These are phyloP conservation scores for Harlomillsia oculata DNA, from an alignment of 1,140 invertebrate genomes.

Conservation along the genomic window DNA sequence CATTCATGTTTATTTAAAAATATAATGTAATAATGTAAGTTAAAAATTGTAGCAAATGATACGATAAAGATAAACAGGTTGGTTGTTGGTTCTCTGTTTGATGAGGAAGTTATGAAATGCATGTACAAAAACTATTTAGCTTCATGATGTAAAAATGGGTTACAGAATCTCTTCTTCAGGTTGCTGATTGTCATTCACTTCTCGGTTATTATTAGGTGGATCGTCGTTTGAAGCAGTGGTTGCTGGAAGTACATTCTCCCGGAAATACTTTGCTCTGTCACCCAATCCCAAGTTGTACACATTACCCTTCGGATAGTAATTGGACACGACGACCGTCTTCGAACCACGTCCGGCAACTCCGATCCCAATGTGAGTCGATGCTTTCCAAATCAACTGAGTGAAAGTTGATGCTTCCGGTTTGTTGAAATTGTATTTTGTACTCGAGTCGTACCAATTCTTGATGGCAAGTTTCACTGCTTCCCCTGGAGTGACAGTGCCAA, in stretches of 20 bases:
- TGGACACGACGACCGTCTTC: conserved; percentile 20
- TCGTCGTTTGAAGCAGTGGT: too few species aligned
- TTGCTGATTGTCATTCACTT: too few species aligned
- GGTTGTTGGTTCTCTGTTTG: too few species aligned
- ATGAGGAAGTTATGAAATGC: too few species aligned
- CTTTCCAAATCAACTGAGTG: conserved; percentile 25
- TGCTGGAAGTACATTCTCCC: conserved; percentile 23
- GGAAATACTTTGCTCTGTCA: conserved; percentile 18
- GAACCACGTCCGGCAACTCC: conserved; percentile 10
- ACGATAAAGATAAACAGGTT: too few species aligned
- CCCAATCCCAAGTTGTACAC: conserved; percentile 11
- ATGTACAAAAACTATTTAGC: too few species aligned
- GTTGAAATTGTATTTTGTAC: conserved; percentile 14
- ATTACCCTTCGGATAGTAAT: conserved; percentile 25
- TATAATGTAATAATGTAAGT: too few species aligned
- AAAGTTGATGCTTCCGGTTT: conserved; percentile 16
- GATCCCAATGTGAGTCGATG: conserved; percentile 15
- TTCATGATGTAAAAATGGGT: too few species aligned
- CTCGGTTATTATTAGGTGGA: too few species aligned
- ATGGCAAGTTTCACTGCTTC: conserved; percentile 15
- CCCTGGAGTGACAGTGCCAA: conserved; percentile 2
- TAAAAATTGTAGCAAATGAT: too few species aligned
- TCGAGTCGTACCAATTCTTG: conserved; percentile 16
- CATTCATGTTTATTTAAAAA: too few species aligned
- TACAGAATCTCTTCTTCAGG: too few species aligned